Evolutionary conservation across 2,797 vertebrate genomes (phyloP), one percentile per base, ranked within the genome.

Genomic region (Lophura swinhoii): DNA sequence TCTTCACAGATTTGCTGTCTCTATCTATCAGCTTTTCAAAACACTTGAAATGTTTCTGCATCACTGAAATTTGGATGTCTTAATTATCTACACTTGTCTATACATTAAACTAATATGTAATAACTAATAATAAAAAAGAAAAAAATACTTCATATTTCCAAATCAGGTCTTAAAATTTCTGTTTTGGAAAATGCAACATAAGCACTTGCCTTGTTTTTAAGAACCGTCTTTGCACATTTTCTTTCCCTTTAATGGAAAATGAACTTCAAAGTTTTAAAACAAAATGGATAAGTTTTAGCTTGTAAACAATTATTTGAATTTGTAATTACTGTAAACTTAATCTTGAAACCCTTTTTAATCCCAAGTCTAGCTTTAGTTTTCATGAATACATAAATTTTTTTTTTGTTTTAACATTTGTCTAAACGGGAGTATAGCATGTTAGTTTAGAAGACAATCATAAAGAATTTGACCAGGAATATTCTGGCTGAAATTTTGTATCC

Each of bases 371-470:
- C 20, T 69, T 73, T 53, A 44, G 3, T n/a, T 80, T 63, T 39
- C 18, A 41, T 4, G 29, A 20, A 5, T 62, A 14, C 26, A 58
- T 8, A n/a, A 67, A 67, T 18, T 44, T 18, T 44, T 18, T 39
- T 39, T 39, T 1, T 67, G 1, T 75, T 89, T 68, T 44, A 72
- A 2, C 0, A 0, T 55, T 59, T 77, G 12, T 2, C 0, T 73
- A 44, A 74, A 87, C 72, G 10, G 14, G 81, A 68, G 20, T 7
- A 35, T 2, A 74, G 2, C 2, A 24, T 16, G 2, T 55, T 76
- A 12, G 44, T 79, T 75, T 68, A 84, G 43, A 90, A 62, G 24
- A 44, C 46, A 67, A 2, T 63, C 12, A 35, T 39, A 69, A 88
- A 48, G 23, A n/a, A 28, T 33, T 14, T 15, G 24, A 51, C 11